Evolutionary conservation across 2,888 invertebrate genomes (phyloP).

Genomic region (Lissocephala sabroskyi): DNA sequence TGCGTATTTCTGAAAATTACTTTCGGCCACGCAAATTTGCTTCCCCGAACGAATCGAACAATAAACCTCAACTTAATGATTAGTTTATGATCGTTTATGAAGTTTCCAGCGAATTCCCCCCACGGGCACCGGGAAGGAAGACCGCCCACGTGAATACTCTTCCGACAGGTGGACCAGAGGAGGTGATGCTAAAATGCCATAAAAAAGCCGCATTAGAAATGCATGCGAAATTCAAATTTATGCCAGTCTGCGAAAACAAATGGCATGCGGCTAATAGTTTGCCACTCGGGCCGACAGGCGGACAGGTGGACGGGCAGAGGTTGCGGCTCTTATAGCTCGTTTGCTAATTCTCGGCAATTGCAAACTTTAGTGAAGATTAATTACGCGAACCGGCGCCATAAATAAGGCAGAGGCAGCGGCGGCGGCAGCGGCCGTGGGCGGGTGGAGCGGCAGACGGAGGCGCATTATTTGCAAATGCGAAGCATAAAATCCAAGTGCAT

Average conservation of each 20-base stretch:
- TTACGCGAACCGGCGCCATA: conserved; percentile 45
- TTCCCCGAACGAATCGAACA: too few species aligned
- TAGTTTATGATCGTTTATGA: too few species aligned
- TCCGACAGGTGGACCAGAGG: too few species aligned
- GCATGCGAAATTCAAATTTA: conserved; percentile 40
- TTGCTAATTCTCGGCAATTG: conserved; percentile 25
- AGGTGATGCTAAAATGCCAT: conserved; percentile 21
- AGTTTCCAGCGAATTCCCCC: too few species aligned
- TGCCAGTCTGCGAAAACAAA: conserved; percentile 40
- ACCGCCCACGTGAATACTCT: too few species aligned
- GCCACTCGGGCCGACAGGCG: conserved; percentile 2
- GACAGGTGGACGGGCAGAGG: neutral
- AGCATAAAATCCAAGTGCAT: conserved; percentile 29
- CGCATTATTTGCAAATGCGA: conserved; percentile 49
- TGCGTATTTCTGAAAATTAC: too few species aligned
- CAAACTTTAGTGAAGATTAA: conserved; percentile 52
- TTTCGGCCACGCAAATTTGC: too few species aligned
- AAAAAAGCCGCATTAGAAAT: conserved; percentile 46
- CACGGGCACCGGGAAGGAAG: too few species aligned
- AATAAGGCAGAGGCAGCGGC: conserved; percentile 33
- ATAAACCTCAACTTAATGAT: too few species aligned
- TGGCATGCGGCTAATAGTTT: conserved; percentile 40
- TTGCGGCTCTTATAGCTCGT: neutral
- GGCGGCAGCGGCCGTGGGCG: conserved; percentile 1
- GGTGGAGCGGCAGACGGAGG: conserved; percentile 2